A percentile compares a stretch with the other conserved stretches of the same genome.
Evolutionary conservation across 2,113 vertebrate species (phyloP).

Genomic region (Danio rerio): DNA sequence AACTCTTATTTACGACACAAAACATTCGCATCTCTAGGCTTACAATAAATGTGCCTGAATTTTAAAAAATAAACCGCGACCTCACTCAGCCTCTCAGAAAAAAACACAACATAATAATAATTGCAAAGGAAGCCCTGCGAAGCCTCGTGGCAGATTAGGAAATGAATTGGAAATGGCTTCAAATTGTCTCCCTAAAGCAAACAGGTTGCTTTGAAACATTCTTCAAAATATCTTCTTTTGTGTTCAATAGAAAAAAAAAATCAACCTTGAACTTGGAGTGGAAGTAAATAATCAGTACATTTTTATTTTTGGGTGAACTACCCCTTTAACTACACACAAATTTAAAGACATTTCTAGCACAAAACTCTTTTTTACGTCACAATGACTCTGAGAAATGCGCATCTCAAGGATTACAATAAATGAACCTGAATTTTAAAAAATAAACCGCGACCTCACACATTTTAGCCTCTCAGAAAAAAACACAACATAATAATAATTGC

Average conservation of each 20-base stretch:
- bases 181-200: slow-evolving; percentile 91
- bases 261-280: too few relatives aligned
- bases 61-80: slow-evolving; percentile 25
- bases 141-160: slow-evolving; percentile 90
- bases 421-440: too few relatives aligned
- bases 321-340: too few relatives aligned
- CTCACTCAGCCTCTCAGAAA: slow-evolving; percentile 64
- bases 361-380: too few relatives aligned
- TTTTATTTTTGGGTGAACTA: too few relatives aligned
- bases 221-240: too few relatives aligned
- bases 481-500: slow-evolving; percentile 69
- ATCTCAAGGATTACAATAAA: slow-evolving; percentile 54
- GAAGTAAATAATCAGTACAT: too few relatives aligned
- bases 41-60: slow-evolving; percentile 80
- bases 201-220: slow-evolving; percentile 84
- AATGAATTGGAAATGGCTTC: slow-evolving; percentile 93
- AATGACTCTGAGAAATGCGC: too few relatives aligned
- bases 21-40: not conserved
- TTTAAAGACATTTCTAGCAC: too few relatives aligned
- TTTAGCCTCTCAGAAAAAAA: slow-evolving; percentile 60
- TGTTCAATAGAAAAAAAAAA: slow-evolving; percentile 26
- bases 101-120: slow-evolving; percentile 57
- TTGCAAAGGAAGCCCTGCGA: slow-evolving; percentile 80
- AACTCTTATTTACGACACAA: too few relatives aligned
- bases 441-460: slow-evolving; percentile 21